Base-by-base conservation (phyloP, 2,888 invertebrate genomes). In the Pyrrhia umbra region DNA sequence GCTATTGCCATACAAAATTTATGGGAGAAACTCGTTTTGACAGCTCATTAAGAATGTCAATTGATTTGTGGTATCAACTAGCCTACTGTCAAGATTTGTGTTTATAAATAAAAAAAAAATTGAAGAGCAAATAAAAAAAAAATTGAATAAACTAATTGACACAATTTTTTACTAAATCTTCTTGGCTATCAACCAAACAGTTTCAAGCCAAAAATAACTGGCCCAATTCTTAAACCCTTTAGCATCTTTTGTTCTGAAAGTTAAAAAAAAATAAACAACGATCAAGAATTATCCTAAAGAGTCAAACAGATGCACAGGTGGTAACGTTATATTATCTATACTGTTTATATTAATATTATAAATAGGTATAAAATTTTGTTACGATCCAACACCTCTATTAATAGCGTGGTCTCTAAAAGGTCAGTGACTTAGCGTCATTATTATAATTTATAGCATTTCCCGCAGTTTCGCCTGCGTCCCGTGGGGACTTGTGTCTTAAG, bases 151-250 rank as follows among this genome's bases (percentile, higher is more conserved):
- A 61, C 37, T 60, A 25, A 46, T 62, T 62, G 66, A 62, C 71
- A 62, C 39, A 34, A 40, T 70, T 61, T 70, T 45, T 42, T 18
- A 42, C 42, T 10, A 30, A 9, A n/a, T n/a, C 4, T 40, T 20
- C 55, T 65, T 72, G 68, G 68, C 65, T 18, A 43, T 10, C 6
- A 10, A 50, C 72, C 68, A 68, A 71, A 68, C 43, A 25, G 58
- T 49, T 52, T 65, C 18, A 52, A 56, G n/a, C n/a, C 67, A 16
- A 56, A 68, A 73, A 68, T 73, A 66, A 57, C 47, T 47, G 67
- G 57, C 68, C 73, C 43, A 66, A 47, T 30, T 69, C 20, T 52
- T 52, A 23, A n/a, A 39, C 52, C 67, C 51, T 69, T 43, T 30
- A 51, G 20, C 23, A 60, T 50, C 37, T 60, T 57, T 74, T 42